Percentiles rank a stretch among this genome's conserved stretches.
phyloP scores from a whole-genome alignment of 2,113 vertebrate genomes.

The Collichthys lucidus region DNA sequence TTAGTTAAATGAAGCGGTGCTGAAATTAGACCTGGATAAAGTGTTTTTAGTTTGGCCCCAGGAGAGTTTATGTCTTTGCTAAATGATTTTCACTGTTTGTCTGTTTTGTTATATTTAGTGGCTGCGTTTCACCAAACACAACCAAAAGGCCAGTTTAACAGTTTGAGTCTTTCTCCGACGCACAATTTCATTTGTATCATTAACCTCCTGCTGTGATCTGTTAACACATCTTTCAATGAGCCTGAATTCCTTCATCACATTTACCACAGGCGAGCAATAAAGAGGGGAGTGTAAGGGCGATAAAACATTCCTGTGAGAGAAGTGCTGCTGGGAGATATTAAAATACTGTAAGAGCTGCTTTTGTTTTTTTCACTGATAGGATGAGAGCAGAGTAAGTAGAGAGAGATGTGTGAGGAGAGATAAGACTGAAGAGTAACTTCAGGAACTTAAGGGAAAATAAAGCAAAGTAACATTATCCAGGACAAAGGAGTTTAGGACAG shows the following conservation, averaged over 20 bases:
- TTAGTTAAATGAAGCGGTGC: background rate
- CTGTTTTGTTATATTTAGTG: background rate
- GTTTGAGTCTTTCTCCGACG: constrained; percentile 2
- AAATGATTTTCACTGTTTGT: background rate
- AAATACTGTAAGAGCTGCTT: background rate
- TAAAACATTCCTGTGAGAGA: constrained; percentile 4
- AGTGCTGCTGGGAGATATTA: constrained; percentile 2
- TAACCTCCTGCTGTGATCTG: constrained; percentile 24
- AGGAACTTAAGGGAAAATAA: background rate
- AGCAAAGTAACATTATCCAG: background rate
- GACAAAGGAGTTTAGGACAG: too few relatives aligned
- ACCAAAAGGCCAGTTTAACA: background rate
- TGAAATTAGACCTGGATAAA: background rate
- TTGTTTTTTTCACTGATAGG: constrained; percentile 7
- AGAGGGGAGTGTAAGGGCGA: background rate
- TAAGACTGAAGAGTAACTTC: constrained; percentile 10
- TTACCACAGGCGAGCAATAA: background rate
- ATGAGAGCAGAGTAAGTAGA: constrained; percentile 25
- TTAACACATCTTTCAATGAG: constrained; percentile 21
- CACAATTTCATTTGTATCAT: constrained; percentile 15
- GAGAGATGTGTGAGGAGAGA: constrained; percentile 5
- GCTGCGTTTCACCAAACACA: background rate
- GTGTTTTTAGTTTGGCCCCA: background rate
- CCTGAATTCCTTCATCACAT: background rate
- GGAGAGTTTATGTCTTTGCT: background rate